Evolutionary conservation across 2,888 invertebrate genomes (phyloP).

Genomic region (Ariolimax columbianus): DNA sequence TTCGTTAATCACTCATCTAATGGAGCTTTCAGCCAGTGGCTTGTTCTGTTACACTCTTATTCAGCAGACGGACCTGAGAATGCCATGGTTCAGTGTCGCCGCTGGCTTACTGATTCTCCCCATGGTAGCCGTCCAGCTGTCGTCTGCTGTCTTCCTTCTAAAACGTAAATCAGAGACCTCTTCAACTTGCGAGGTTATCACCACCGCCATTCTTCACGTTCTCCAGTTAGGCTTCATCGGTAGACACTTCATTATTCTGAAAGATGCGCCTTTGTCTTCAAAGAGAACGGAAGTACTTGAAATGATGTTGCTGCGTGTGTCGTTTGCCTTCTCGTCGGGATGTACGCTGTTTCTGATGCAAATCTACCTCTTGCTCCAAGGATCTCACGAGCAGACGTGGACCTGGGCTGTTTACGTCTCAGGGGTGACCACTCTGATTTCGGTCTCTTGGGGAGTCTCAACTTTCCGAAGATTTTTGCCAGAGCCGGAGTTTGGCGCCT

Average conservation of each 20-base stretch:
- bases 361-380: constrained; percentile 84
- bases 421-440: constrained; percentile 88
- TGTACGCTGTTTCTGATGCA: constrained; percentile 92
- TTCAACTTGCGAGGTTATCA: constrained; percentile 77
- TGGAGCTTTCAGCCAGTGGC: constrained; percentile 62
- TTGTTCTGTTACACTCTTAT: constrained; percentile 81
- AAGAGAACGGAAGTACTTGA: constrained; percentile 89
- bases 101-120: constrained; percentile 86
- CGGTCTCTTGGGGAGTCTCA: constrained; percentile 93
- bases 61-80: constrained; percentile 66
- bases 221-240: constrained; percentile 80
- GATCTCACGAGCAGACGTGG: constrained; percentile 55
- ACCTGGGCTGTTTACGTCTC: constrained; percentile 83
- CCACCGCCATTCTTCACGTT: constrained; percentile 82
- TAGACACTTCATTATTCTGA: constrained; percentile 89
- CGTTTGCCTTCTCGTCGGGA: constrained; percentile 92
- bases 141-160: constrained; percentile 79
- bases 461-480: constrained; percentile 83
- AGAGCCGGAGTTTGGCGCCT: constrained; percentile 22
- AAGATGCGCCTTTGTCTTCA: constrained; percentile 42
- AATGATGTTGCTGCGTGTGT: constrained; percentile 86
- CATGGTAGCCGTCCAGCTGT: constrained; percentile 83
- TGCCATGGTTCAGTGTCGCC: constrained; percentile 84
- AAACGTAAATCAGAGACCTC: constrained; percentile 60
- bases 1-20: constrained; percentile 64